Conservation (phyloP, 2,113 vertebrate genomes). For the Tapirus terrestris region DNA sequence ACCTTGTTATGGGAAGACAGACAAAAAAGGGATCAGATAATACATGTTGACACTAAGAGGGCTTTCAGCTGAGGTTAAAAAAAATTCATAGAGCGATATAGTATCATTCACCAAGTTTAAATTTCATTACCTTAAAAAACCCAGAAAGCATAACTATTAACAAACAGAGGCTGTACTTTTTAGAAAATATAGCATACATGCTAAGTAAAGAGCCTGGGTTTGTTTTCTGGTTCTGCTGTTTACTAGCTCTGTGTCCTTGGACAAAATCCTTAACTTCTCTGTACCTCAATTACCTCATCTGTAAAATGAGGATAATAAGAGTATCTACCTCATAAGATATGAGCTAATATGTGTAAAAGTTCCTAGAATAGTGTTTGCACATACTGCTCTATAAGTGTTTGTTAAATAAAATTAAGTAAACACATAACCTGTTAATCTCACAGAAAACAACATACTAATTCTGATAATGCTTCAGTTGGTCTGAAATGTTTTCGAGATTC, state of each 20-base stretch:
- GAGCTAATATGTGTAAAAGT: not conserved
- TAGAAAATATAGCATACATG: not conserved
- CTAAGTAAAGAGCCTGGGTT: not conserved
- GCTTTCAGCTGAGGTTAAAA: not conserved
- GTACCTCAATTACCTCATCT: not conserved
- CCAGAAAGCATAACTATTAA: not conserved
- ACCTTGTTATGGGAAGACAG: not conserved
- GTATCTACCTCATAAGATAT: accelerated
- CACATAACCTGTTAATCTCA: not conserved
- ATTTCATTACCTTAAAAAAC: not conserved
- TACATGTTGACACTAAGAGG: not conserved
- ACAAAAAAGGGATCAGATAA: not conserved
- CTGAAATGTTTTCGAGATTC: not conserved
- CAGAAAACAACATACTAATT: not conserved
- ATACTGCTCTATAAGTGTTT: not conserved
- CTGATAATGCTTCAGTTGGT: not conserved
- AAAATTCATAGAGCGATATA: not conserved
- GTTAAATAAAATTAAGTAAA: not conserved
- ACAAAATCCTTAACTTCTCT: not conserved
- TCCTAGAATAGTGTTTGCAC: not conserved
- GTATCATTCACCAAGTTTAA: not conserved
- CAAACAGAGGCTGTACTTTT: not conserved
- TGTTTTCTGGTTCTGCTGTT: not conserved
- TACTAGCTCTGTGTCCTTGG: not conserved
- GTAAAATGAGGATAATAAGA: not conserved